Evolutionary conservation across 1,140 invertebrate species (phyloP), one percentile per base, ranked within the genome.

Genomic region (Venturia canescens): DNA sequence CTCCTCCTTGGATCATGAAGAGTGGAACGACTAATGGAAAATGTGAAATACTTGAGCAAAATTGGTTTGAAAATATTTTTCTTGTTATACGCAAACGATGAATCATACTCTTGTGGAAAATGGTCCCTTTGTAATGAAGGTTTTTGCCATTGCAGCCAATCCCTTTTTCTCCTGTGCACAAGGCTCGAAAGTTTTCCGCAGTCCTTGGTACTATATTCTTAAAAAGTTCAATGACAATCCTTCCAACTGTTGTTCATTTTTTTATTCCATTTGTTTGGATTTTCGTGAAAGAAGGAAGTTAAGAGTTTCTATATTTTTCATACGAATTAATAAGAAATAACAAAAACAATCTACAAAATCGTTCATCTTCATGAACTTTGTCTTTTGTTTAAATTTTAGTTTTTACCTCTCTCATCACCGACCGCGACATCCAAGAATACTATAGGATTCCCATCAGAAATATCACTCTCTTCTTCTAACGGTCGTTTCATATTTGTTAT

Each of bases 191-290:
- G 92, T 99, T 99, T 92, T 98, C 97, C 67, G 95, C 96, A 74
- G 98, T 98, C 90, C 94, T 96, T 48, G 98, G 98, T 23, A 97
- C 97, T 82, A 96, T 92, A 93, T 99, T 94, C 87, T 95, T 95
- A 84, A 95, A 94, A 63, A 98, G 92, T 93, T 97, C 94, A 86
- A 98, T 96, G 18, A 97, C 92, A 53, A 98, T 93, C 85, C 97
- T 92, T 16, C 97, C 97, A 87, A 94, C 96, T 95, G 84, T 21
- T 57, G n/a, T 5, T n/a, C 53, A 57, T 57, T 57, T 57, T 57
- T 57, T 57, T n/a, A 13, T 57, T 57, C 9, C 18, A 57, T n/a
- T 18, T n/a, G 6, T 57, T 57, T 57, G 53, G 21, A 57, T 57
- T 57, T 57, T 67, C 53, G 29, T 80, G 57, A 29, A 44, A 44